phyloP scores from a whole-genome alignment of 2,113 vertebrate species.

The Meleagris gallopavo region DNA sequence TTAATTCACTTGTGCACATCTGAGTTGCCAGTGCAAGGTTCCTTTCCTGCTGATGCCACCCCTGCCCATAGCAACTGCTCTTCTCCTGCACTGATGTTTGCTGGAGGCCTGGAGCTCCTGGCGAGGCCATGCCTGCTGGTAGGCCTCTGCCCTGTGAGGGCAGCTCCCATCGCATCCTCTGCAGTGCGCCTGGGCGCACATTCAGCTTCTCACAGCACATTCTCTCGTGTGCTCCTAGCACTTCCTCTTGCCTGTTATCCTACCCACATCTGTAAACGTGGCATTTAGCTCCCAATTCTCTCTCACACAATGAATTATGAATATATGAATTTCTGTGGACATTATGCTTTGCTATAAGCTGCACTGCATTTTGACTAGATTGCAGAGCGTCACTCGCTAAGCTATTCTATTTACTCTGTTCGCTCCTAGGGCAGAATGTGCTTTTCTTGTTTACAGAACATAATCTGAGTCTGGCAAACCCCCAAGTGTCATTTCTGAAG shows the following conservation, averaged over 20 bases:
- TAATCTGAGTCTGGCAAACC: neutral
- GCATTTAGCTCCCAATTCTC: fast-evolving
- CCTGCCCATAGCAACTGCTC: neutral
- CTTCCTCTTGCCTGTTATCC: neutral
- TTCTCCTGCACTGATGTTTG: fast-evolving
- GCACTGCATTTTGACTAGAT: neutral
- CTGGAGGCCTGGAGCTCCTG: neutral
- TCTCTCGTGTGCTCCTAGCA: fast-evolving
- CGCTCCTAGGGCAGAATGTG: neutral
- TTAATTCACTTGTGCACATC: neutral
- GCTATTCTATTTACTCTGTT: neutral
- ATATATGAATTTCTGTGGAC: neutral
- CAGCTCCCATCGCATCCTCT: too few relatives aligned
- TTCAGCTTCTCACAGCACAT: fast-evolving
- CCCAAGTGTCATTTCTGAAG: neutral
- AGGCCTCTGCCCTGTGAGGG: fast-evolving
- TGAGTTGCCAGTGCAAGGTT: neutral
- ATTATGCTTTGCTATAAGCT: neutral
- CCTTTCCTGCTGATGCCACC: neutral
- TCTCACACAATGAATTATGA: neutral
- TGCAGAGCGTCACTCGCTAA: fast-evolving
- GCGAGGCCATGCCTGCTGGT: neutral
- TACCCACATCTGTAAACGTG: fast-evolving
- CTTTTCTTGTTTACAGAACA: neutral
- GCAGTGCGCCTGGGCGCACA: fast-evolving